Percentiles rank a stretch among this genome's conserved stretches.
Conservation (phyloP, 2,888 invertebrate species). For the Synergus itoensis region DNA sequence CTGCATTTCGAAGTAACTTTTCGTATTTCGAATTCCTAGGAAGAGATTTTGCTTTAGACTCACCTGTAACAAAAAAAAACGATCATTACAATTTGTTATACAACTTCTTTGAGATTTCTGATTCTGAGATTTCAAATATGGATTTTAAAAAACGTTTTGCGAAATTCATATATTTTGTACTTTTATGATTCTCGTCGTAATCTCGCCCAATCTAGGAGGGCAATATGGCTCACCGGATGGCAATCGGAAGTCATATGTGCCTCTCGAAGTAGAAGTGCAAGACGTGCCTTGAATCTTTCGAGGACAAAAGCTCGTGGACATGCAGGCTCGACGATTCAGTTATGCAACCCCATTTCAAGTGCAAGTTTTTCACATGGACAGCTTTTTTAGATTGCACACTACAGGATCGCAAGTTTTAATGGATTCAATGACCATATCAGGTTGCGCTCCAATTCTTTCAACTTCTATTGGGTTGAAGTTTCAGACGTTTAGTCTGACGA, state of each 20-base stretch:
- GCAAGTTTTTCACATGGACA: slow-evolving; percentile 23
- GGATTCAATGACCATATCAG: slow-evolving; percentile 62
- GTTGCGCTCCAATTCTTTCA: slow-evolving; percentile 67
- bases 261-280: slow-evolving; percentile 51
- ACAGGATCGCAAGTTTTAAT: slow-evolving; percentile 47
- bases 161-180: neutral
- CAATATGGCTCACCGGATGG: slow-evolving; percentile 7
- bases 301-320: slow-evolving; percentile 13
- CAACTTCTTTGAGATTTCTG: neutral
- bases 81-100: neutral
- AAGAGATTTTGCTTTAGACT: slow-evolving; percentile 68
- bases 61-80: slow-evolving; percentile 68
- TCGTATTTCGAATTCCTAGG: slow-evolving; percentile 58
- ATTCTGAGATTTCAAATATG: neutral
- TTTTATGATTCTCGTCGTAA: too few species aligned
- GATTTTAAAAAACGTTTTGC: neutral
- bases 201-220: slow-evolving; percentile 3
- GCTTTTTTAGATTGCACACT: neutral
- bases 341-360: slow-evolving; percentile 15
- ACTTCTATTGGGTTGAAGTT: too few species aligned
- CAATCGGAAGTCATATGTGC: slow-evolving; percentile 44
- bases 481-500: too few species aligned
- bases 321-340: slow-evolving; percentile 18
- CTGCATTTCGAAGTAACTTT: slow-evolving; percentile 48
- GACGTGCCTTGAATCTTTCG: slow-evolving; percentile 43